A percentile compares a stretch with the other conserved stretches of the same genome.
phyloP scores from a whole-genome alignment of 2,113 vertebrate genomes.

The Colius striatus region DNA sequence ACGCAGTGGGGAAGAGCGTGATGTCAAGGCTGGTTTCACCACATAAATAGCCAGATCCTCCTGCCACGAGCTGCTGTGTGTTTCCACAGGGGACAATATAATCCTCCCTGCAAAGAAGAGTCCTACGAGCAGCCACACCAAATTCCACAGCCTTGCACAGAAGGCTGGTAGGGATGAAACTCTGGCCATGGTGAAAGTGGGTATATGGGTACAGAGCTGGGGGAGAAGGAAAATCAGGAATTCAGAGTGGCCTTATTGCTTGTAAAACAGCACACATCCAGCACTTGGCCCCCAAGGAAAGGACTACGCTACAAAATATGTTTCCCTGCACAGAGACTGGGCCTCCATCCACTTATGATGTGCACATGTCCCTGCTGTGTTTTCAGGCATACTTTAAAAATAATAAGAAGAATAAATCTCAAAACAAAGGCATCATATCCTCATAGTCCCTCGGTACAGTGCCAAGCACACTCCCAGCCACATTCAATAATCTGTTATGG shows the following conservation, averaged over 20 bases:
- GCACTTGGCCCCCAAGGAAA: neutral
- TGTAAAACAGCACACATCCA: neutral
- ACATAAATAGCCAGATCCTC: slow-evolving; percentile 26
- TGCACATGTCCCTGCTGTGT: neutral
- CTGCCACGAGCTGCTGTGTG: neutral
- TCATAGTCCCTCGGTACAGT: neutral
- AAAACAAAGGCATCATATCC: slow-evolving; percentile 29
- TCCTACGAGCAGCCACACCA: neutral
- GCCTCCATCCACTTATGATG: slow-evolving; percentile 45
- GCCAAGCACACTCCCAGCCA: neutral
- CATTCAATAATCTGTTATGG: neutral
- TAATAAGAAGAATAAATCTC: neutral
- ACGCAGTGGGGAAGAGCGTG: slow-evolving; percentile 3
- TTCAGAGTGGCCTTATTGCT: neutral
- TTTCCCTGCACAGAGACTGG: slow-evolving; percentile 8
- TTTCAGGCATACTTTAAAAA: neutral
- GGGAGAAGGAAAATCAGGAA: neutral
- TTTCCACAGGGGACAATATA: slow-evolving; percentile 1
- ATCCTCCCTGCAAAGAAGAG: neutral
- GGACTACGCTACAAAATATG: neutral
- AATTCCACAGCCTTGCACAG: neutral
- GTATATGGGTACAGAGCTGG: neutral
- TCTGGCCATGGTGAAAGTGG: neutral
- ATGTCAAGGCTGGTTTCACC: slow-evolving; percentile 18
- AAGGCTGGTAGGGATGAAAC: neutral